Percentiles rank a stretch among this genome's conserved stretches.
Conservation (phyloP, 2,797 vertebrate genomes). For the Todus mexicanus region DNA sequence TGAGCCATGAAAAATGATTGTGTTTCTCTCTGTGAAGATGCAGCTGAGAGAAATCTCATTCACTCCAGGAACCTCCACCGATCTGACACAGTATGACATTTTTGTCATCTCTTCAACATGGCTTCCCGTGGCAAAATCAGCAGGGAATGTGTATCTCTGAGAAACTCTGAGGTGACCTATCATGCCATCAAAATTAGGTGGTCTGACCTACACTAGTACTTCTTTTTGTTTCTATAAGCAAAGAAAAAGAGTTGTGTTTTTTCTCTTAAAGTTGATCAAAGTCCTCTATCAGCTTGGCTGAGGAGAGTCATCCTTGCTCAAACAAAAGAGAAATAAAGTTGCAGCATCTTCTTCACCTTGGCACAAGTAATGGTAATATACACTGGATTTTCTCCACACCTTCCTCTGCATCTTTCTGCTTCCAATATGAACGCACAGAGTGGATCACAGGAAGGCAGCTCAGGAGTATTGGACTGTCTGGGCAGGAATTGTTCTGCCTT, state of each 20-base stretch:
- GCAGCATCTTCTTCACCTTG: not conserved
- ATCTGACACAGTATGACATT: conserved; percentile 5
- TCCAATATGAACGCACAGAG: not conserved
- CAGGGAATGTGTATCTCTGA: not conserved
- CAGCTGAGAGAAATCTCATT: not conserved
- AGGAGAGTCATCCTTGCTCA: not conserved
- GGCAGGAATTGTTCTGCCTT: not conserved
- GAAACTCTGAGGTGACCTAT: not conserved
- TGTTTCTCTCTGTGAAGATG: not conserved
- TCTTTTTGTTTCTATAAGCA: not conserved
- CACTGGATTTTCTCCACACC: not conserved
- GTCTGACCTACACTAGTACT: not conserved
- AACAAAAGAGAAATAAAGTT: not conserved
- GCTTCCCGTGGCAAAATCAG: conserved; percentile 32
- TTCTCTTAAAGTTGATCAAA: not conserved
- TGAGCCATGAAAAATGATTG: conserved; percentile 10
- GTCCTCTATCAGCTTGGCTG: not conserved
- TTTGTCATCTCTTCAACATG: not conserved
- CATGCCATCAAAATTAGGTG: not conserved
- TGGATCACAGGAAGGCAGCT: not conserved
- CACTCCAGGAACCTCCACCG: not conserved
- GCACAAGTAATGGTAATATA: not conserved
- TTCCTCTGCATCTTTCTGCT: not conserved
- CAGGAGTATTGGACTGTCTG: not conserved
- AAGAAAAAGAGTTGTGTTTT: not conserved